Base-by-base conservation (phyloP, 2,888 invertebrate species). In the Diarsia dahlii region DNA sequence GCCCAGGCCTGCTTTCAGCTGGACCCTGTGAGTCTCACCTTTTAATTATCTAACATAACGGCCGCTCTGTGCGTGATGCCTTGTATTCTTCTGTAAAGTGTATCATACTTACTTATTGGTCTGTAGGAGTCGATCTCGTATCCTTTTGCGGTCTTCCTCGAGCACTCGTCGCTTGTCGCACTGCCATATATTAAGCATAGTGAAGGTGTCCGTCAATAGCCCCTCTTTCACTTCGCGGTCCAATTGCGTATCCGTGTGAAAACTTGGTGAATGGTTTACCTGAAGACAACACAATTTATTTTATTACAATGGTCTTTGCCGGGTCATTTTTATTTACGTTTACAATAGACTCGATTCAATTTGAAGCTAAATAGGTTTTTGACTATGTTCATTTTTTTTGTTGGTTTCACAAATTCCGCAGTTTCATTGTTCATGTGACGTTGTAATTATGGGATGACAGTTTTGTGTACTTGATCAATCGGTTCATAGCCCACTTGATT, bases 221-320 rank as follows among this genome's bases (percentile, higher is more conserved):
- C 97, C 97, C 90, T 98, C 98, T 92, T 99, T 99, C 56, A 99
- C 98, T 90, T 99, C 98, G 81, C 97, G 97, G 93, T 99, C 99
- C 66, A 99, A 96, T 81, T 97, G 97, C 2, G 99, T 98, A 92
- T 99, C 99, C 18, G 98, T 99, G 93, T 99, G 98, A 92, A 99
- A 99, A 93, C 99, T 99, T 0, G 99, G 99, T 15, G 99, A 99
- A 93, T 99, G 99, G 94, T 99, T 99, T 10, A 98, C 98, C 98
- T 98, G 67, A 9, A 81, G 18, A 20, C 8, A 79, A 56, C 18
- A 10, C 28, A 46, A 46, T 3, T 18, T 8, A 56, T 71, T 23
- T 0, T 34, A 52, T 46, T 23, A 50, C 15, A 48, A 52, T 66
- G 2, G 10, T 66, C 50, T n/a, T 15, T 63, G 46, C 23, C 9